Base-by-base conservation (phyloP, 2,888 invertebrate genomes). In the Drosophila paranaensis region DNA sequence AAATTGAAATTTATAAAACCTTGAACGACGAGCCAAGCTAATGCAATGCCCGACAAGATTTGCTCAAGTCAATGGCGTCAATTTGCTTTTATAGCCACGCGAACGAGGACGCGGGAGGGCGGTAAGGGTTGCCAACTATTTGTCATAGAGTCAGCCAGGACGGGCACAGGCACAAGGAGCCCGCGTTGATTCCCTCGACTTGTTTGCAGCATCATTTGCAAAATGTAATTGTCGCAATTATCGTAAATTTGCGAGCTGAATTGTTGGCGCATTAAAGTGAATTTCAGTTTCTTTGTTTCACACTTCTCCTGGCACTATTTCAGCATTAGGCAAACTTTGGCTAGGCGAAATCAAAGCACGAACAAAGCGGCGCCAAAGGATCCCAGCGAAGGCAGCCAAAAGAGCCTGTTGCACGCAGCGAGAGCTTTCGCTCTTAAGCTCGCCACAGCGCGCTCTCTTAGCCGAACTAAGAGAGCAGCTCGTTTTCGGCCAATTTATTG, bases 151-250 rank as follows among this genome's bases (percentile, higher is more conserved):
- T 39, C 60, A 39, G 25, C 48, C 6, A 58, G 43, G 27, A 63
- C 45, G 40, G 60, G 45, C 10, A 25, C 25, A 6, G 60, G 42
- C 40, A 57, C 50, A 54, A 30, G 64, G 60, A 43, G 43, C 27
- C 11, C 30, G 33, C n/a, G 30, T 33, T 55, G 55, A 50, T 60
- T 64, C 74, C 53, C 54, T 46, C 55, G n/a, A 61, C 82, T 86
- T 88, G 83, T 80, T 86, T 77, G 74, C 82, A 89, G 72, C 71
- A 75, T 82, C 88, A 80, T 88, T 89, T 81, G 74, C 77, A 63
- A 76, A 82, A 76, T 86, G 90, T 89, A 87, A 86, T 88, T 89
- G 88, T 70, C 53, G 79, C 83, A 87, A 89, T 87, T 89, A 88
- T 79, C 90, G 77, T 89, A 88, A 89, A 89, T 89, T 82, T 79